Conservation (phyloP, 2,888 invertebrate genomes). For the Notodonta ziczac region DNA sequence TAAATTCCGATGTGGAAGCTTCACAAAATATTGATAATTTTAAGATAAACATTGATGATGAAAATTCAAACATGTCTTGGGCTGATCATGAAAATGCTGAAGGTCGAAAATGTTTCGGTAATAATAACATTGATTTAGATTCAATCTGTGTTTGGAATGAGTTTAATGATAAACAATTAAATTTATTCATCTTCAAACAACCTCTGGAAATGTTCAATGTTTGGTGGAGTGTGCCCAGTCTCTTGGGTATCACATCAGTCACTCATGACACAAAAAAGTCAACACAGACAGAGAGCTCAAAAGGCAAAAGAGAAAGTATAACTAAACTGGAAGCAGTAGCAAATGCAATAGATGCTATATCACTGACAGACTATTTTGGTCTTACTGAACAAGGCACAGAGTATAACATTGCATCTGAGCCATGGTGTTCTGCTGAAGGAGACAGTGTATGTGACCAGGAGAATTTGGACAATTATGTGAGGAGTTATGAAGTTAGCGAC, state of each 20-base stretch:
- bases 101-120: slow-evolving; percentile 35
- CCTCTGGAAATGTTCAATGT: slow-evolving; percentile 54
- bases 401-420: slow-evolving; percentile 51
- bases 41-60: slow-evolving; percentile 58
- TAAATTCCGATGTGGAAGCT: slow-evolving; percentile 37
- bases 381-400: slow-evolving; percentile 32
- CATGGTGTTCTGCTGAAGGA: slow-evolving; percentile 61
- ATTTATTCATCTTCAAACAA: slow-evolving; percentile 28
- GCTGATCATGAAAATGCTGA: slow-evolving; percentile 52
- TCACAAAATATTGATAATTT: slow-evolving; percentile 49
- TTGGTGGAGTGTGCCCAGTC: slow-evolving; percentile 71
- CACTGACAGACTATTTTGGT: slow-evolving; percentile 65
- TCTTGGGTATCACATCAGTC: slow-evolving; percentile 38
- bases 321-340: slow-evolving; percentile 50
- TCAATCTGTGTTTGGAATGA: slow-evolving; percentile 41
- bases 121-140: slow-evolving; percentile 21
- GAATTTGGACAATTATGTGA: slow-evolving; percentile 54
- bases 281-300: slow-evolving; percentile 31
- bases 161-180: slow-evolving; percentile 39
- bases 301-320: slow-evolving; percentile 27
- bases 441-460: slow-evolving; percentile 70
- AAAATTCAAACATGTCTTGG: slow-evolving; percentile 74
- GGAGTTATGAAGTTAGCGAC: slow-evolving; percentile 49
- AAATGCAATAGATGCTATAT: slow-evolving; percentile 64
- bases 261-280: slow-evolving; percentile 5